Conservation (phyloP, 2,888 invertebrate species). For the Aleiodes alternator region DNA sequence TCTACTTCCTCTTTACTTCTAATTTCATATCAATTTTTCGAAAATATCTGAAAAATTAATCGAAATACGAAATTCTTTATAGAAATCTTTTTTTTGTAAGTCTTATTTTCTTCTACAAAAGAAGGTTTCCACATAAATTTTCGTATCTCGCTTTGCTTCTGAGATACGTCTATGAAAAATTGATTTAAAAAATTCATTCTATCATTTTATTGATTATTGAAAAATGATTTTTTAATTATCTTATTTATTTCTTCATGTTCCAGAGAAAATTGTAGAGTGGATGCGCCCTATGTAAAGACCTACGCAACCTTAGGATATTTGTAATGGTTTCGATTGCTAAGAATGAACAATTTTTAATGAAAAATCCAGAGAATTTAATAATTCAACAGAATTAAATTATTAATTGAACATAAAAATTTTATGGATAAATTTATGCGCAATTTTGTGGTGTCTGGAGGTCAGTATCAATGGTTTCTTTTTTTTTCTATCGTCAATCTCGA, state of each 20-base stretch:
- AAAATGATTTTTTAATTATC: neutral
- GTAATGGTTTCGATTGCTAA: constrained; percentile 77
- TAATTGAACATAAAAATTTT: constrained; percentile 21
- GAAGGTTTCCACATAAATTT: too few relatives aligned
- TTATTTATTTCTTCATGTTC: constrained; percentile 75
- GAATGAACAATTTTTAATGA: constrained; percentile 2
- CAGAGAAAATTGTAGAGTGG: constrained; percentile 91
- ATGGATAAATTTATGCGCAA: constrained; percentile 16
- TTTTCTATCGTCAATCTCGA: constrained; percentile 56
- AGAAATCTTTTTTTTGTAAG: too few relatives aligned
- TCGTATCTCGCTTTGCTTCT: too few relatives aligned
- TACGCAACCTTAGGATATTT: constrained; percentile 95
- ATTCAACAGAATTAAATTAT: constrained; percentile 2
- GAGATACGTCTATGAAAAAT: too few relatives aligned
- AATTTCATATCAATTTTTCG: too few relatives aligned
- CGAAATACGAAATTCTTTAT: too few relatives aligned
- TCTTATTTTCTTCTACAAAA: too few relatives aligned
- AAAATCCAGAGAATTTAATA: neutral
- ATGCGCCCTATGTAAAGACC: constrained; percentile 94
- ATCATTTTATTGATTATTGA: neutral
- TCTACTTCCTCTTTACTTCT: too few relatives aligned
- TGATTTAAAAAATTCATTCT: too few relatives aligned
- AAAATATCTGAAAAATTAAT: too few relatives aligned
- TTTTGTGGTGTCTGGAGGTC: constrained; percentile 9
- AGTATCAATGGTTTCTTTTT: neutral